A percentile compares a stretch with the other conserved stretches of the same genome.
These are phyloP conservation scores for Opisthograptis luteolata DNA, from an alignment of 2,888 invertebrate genomes.

Conservation along the genomic window DNA sequence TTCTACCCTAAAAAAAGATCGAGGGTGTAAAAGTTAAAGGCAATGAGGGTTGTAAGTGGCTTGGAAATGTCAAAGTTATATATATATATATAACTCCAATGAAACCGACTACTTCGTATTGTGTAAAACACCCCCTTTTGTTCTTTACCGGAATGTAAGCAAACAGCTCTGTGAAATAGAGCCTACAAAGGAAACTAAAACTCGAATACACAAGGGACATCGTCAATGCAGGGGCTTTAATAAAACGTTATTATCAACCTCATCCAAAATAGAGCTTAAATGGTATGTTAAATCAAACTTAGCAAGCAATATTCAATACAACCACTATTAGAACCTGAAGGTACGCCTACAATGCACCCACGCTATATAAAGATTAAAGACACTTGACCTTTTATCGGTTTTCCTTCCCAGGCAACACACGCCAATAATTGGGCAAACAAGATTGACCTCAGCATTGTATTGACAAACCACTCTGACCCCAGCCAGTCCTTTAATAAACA, in stretches of 20 bases:
- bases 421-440: slow-evolving; percentile 44
- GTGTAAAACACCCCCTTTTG: neutral
- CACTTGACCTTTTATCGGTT: slow-evolving; percentile 38
- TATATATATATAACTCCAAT: neutral
- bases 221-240: too few species aligned
- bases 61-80: neutral
- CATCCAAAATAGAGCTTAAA: too few species aligned
- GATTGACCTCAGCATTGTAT: slow-evolving; percentile 42
- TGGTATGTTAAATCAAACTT: too few species aligned
- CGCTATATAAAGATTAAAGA: slow-evolving; percentile 11
- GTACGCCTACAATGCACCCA: slow-evolving; percentile 3
- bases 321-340: too few species aligned
- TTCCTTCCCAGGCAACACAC: slow-evolving; percentile 37
- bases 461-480: slow-evolving; percentile 41
- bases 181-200: too few species aligned
- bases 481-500: slow-evolving; percentile 24
- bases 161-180: neutral
- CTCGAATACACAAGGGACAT: too few species aligned
- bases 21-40: too few species aligned
- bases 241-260: too few species aligned
- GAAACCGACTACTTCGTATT: neutral
- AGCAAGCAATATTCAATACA: too few species aligned
- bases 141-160: neutral
- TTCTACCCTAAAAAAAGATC: too few species aligned
- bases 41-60: neutral